Percentiles rank a stretch among this genome's conserved stretches.
These are phyloP conservation scores for Pangasianodon gigas DNA, from an alignment of 2,113 vertebrate species.

Conservation along the genomic window DNA sequence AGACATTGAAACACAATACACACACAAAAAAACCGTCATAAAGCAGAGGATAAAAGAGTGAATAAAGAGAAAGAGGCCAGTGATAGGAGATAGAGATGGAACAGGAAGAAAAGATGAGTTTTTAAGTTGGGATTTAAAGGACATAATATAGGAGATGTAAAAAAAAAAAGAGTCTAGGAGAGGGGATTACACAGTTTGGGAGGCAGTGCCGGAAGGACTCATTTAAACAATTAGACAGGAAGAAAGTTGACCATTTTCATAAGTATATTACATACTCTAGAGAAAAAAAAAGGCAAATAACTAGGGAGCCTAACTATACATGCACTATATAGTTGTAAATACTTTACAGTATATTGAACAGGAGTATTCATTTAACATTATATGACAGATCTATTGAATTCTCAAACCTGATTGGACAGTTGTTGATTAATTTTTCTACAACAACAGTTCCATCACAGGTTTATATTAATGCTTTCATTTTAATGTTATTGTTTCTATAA, in stretches of 20 bases:
- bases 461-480: neutral
- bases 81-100: neutral
- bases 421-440: neutral
- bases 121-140: neutral
- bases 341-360: neutral
- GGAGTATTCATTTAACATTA: neutral
- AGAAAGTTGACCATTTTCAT: neutral
- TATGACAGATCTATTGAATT: neutral
- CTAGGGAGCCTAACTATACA: neutral
- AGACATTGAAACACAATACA: neutral
- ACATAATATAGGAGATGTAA: neutral
- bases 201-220: neutral
- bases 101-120: neutral
- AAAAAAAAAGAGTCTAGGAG: neutral
- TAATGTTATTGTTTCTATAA: neutral
- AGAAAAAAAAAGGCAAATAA: neutral
- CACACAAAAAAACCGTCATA: neutral
- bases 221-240: neutral
- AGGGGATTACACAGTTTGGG: neutral
- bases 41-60: neutral
- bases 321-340: neutral
- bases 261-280: neutral
- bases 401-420: neutral
- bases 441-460: neutral
- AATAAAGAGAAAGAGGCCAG: neutral